Base-by-base conservation (phyloP, 2,797 vertebrate genomes). In the Chlorospingus flavigularis region DNA sequence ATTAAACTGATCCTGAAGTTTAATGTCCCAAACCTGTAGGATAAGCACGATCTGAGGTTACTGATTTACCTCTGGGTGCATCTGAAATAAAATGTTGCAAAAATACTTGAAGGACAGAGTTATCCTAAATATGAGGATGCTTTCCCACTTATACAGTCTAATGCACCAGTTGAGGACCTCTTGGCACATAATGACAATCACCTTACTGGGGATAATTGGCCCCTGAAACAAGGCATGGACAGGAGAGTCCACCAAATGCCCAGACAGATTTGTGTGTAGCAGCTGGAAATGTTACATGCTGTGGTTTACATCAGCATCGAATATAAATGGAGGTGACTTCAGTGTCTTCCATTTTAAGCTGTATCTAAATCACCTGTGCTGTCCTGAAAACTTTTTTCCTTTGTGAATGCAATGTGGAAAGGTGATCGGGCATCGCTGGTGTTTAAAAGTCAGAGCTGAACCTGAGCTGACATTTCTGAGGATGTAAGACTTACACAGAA, bases 241-340 rank as follows among this genome's bases (percentile, higher is more conserved):
- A 66, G 62, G n/a, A 94, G 35, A 91, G 68, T 72, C 79, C 84
- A 86, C 66, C 88, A 94, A 62, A 63, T 82, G 87, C 88, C 89
- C 62, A 45, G 75, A 75, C 43, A 86, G 87, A 94, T 96, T 94
- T 94, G 48, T 78, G 47, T 57, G 51, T 42, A 90, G 73, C 42
- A 58, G 9, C 26, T 95, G 75, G 62, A 95, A 92, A 75, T 57
- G 55, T 51, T 75, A 39, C 40, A 35, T 65, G 55, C 71, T 30
- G 28, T 67, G 37, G 58, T 50, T 94, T 80, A 67, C 76, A 61
- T 85, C 76, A 42, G 70, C 57, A 39, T 79, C 1, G 16, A 68
- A 78, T 67, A 24, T 30, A 84, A 95, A 94, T 92, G 35, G 75
- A n/a, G 91, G 60, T 96, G 86, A 94, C 51, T 86, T 96, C 82